phyloP scores from a whole-genome alignment of 1,140 invertebrate species.

The Drosophila nigrodunni region DNA sequence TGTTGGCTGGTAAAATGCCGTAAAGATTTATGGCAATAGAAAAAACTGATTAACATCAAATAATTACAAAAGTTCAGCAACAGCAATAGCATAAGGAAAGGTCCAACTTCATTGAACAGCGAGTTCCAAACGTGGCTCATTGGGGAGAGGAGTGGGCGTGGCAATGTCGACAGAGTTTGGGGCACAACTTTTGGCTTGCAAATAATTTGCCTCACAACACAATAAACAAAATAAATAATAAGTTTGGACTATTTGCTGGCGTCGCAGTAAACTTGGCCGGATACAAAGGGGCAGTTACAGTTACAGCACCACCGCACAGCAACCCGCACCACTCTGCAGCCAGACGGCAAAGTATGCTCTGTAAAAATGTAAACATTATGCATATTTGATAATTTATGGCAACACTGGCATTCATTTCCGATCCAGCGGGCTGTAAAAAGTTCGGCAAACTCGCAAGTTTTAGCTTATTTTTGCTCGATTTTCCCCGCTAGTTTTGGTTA shows the following conservation, averaged over 20 bases:
- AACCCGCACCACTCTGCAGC: background rate
- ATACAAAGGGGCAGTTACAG: constrained; percentile 19
- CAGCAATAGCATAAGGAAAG: constrained; percentile 66
- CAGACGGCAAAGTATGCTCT: constrained; percentile 30
- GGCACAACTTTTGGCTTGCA: constrained; percentile 61
- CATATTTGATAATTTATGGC: constrained; percentile 84
- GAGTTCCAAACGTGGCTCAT: background rate
- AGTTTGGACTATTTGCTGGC: constrained; percentile 69
- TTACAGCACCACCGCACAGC: background rate
- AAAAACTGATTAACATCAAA: constrained; percentile 83
- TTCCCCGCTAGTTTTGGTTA: constrained; percentile 8
- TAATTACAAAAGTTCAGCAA: constrained; percentile 81
- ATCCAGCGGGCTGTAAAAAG: constrained; percentile 42
- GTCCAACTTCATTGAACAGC: constrained; percentile 68
- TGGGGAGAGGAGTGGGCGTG: constrained; percentile 9
- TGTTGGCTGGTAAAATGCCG: constrained; percentile 11
- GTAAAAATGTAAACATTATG: constrained; percentile 83
- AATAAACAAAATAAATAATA: constrained; percentile 81
- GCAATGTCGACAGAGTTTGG: background rate
- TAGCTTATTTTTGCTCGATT: constrained; percentile 53
- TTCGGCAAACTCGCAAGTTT: constrained; percentile 46
- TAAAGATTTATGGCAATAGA: constrained; percentile 69
- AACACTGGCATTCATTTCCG: constrained; percentile 83
- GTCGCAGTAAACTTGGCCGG: constrained; percentile 73
- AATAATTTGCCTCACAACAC: constrained; percentile 71